Conservation (phyloP, 2,888 invertebrate species). For the Caenorhabditis panamensis region DNA sequence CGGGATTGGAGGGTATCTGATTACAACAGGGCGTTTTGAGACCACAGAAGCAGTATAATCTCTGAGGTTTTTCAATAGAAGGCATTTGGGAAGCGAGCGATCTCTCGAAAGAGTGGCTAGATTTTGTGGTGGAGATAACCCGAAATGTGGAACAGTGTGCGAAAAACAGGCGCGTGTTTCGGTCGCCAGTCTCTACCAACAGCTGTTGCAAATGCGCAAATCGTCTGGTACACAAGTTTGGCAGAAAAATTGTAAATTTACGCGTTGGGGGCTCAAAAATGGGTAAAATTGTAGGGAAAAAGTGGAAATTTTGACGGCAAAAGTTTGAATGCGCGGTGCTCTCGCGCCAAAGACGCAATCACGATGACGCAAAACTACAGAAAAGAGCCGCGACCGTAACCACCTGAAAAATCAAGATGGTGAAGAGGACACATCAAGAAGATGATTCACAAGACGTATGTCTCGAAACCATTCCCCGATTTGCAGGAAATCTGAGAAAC, state of each 20-base stretch:
- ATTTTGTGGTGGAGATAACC: slow-evolving; percentile 56
- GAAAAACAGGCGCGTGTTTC: slow-evolving; percentile 58
- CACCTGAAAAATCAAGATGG: not conserved
- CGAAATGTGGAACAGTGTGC: slow-evolving; percentile 60
- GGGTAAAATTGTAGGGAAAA: not conserved
- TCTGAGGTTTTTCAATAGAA: slow-evolving; percentile 47
- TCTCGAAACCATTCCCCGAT: not conserved
- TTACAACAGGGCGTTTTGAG: slow-evolving; percentile 25
- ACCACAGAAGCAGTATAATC: slow-evolving; percentile 34
- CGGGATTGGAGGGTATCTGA: slow-evolving; percentile 28
- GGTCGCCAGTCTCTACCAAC: slow-evolving; percentile 32
- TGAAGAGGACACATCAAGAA: not conserved
- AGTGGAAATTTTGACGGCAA: not conserved
- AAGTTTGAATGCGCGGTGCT: slow-evolving; percentile 5
- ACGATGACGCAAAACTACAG: slow-evolving; percentile 13
- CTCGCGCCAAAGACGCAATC: not conserved
- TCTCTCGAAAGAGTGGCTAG: slow-evolving; percentile 45
- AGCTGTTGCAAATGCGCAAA: slow-evolving; percentile 34
- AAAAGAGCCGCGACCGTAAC: slow-evolving; percentile 13
- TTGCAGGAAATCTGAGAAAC: slow-evolving; percentile 24
- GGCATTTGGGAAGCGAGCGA: slow-evolving; percentile 13
- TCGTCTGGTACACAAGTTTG: not conserved
- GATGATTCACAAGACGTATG: too few relatives aligned
- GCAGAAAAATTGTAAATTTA: not conserved
- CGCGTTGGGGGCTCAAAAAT: not conserved